Percentiles rank a stretch among this genome's conserved stretches.
Evolutionary conservation across 2,113 vertebrate species (phyloP).

Genomic region (Cyprinodon variegatus): DNA sequence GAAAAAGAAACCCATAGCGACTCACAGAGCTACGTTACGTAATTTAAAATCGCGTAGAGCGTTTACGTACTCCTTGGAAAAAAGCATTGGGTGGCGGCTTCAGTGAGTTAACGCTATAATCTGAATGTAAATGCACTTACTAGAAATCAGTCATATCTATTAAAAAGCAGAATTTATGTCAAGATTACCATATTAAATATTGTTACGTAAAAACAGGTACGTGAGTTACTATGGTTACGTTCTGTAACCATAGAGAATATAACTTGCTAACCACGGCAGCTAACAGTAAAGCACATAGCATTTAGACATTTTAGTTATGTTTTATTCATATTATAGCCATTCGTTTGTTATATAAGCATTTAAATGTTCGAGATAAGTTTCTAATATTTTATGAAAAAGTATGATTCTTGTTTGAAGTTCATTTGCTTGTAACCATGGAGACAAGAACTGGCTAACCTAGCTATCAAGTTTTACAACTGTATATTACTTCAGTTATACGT

Average conservation of each 20-base stretch:
- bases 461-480: background rate
- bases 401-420: no score
- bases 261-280: background rate
- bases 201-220: background rate
- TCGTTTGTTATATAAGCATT: background rate
- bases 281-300: background rate
- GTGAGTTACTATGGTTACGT: background rate
- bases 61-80: constrained; percentile 39
- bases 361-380: no score
- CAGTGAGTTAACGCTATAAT: background rate
- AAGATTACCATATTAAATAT: background rate
- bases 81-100: background rate
- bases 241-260: background rate
- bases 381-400: no score
- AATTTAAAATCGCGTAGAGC: background rate
- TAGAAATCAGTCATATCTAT: no score
- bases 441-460: background rate
- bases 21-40: constrained; percentile 34
- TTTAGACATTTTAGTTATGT: background rate
- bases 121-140: no score
- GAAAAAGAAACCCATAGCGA: background rate
- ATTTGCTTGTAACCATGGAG: background rate
- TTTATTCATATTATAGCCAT: background rate
- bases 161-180: background rate
- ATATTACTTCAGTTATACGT: no score